These are phyloP conservation scores for Exaiptasia diaphana DNA, from an alignment of 64 coral and sea anemone species.

Conservation along the genomic window DNA sequence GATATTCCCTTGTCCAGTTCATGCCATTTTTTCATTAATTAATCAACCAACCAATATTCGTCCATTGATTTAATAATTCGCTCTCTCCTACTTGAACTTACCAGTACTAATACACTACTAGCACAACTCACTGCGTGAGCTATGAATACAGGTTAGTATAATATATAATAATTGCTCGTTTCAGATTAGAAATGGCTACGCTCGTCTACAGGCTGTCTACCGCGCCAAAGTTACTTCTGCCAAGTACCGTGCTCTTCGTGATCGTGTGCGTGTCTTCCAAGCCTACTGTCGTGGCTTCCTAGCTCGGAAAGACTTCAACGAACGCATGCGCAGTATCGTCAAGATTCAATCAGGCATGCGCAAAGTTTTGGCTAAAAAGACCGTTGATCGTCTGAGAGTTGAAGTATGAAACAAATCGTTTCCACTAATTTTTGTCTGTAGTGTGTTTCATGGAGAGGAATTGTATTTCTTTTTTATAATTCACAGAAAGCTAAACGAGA, in stretches of 20 bases:
- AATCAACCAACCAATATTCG: too few species aligned
- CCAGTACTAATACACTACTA: too few species aligned
- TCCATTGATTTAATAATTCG: too few species aligned
- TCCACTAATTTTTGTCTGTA: not conserved
- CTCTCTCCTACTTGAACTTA: too few species aligned
- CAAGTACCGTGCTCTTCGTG: constrained; percentile 64
- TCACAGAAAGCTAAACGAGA: constrained; percentile 77
- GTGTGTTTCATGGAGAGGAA: too few species aligned
- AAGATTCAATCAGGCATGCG: constrained; percentile 87
- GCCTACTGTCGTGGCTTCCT: constrained; percentile 86
- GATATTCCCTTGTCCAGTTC: too few species aligned
- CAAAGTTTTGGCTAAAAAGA: constrained; percentile 83
- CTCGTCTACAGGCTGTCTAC: constrained; percentile 81
- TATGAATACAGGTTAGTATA: too few species aligned
- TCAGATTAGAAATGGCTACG: constrained; percentile 75
- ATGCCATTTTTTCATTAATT: too few species aligned
- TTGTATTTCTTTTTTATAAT: not conserved
- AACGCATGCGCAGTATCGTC: constrained; percentile 69
- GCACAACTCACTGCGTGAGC: too few species aligned
- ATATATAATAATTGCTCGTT: not conserved
- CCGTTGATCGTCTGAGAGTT: constrained; percentile 38
- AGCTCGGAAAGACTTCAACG: constrained; percentile 67
- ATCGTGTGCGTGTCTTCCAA: constrained; percentile 77
- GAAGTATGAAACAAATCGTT: constrained; percentile 43
- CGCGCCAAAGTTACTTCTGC: constrained; percentile 48